Base-by-base conservation (phyloP, 2,797 vertebrate species). In the Podarcis lilfordi region DNA sequence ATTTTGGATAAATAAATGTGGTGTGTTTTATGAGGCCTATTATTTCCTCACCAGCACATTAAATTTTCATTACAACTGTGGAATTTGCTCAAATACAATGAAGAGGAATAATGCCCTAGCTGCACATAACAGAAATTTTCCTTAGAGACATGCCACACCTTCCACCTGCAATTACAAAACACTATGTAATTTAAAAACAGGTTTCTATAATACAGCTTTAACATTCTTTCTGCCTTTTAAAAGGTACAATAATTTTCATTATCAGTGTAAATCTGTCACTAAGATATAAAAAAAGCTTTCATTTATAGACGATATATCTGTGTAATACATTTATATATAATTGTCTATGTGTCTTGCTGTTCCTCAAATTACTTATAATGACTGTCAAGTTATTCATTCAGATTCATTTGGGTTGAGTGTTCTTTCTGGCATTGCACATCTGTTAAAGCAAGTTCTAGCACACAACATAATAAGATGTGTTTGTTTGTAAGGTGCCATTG, bases 221-320 rank as follows among this genome's bases (percentile, higher is more conserved):
- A 77, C 15, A 85, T 74, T 85, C 84, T 89, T 89, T 86, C 87
- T 89, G 87, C 69, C 61, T 89, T 88, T 74, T 83, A 55, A 86
- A 88, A 83, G 89, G 37, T 86, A 61, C 32, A 35, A 75, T 83
- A n/a, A 88, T 66, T 59, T 72, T 45, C 23, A 82, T 68, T 71
- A 75, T 32, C 82, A 83, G 27, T 19, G 83, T 85, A 25, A 77
- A 55, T 71, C 79, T 82, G 78, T 17, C 74, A 89, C 76, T 91
- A 87, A 75, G 1, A 55, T 27, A 84, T 78, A 5, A 75, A 61
- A 61, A 85, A 85, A 1, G 86, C 23, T 35, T 86, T 90, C 75
- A 80, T 85, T 69, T 32, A 71, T 35, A 84, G 50, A 55, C 9
- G 90, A 55, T 88, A 89, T 55, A 55, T 55, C 50, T 55, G 15